Conservation (phyloP, 2,888 invertebrate species). For the Synanthedon andrenaeformis region DNA sequence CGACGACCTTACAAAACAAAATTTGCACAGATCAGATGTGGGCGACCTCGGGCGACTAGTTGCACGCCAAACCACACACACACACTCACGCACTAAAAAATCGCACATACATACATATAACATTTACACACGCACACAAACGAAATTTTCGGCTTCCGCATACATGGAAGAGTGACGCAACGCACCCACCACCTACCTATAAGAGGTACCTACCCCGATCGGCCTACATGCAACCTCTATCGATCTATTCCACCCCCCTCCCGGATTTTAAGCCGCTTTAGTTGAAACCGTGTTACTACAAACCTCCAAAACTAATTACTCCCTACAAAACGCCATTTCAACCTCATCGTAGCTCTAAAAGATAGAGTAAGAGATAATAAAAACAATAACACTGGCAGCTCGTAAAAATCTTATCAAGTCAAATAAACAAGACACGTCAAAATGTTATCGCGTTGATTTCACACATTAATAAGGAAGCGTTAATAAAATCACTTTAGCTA, state of each 20-base stretch:
- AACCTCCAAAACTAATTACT: not conserved
- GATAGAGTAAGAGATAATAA: not conserved
- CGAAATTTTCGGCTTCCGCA: slow-evolving; percentile 60
- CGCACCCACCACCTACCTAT: slow-evolving; percentile 1
- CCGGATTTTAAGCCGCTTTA: not conserved
- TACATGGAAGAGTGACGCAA: slow-evolving; percentile 12
- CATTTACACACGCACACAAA: slow-evolving; percentile 20
- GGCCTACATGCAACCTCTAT: slow-evolving; percentile 10
- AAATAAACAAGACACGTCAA: slow-evolving; percentile 5
- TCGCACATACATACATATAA: slow-evolving; percentile 11
- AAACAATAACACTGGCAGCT: not conserved
- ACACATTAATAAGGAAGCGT: not conserved
- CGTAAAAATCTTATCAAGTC: not conserved
- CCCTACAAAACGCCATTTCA: not conserved
- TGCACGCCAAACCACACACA: slow-evolving; percentile 41
- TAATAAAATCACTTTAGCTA: not conserved
- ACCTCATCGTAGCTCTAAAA: not conserved
- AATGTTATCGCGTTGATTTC: slow-evolving; percentile 6
- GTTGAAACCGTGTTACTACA: not conserved
- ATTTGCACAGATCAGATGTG: slow-evolving; percentile 71
- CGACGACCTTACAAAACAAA: slow-evolving; percentile 62
- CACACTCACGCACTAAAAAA: slow-evolving; percentile 15
- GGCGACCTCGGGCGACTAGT: slow-evolving; percentile 63
- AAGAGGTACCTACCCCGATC: slow-evolving; percentile 3
- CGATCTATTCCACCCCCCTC: not conserved